Evolutionary conservation across 1,140 invertebrate species (phyloP).

Genomic region (Procambarus virginalis): DNA sequence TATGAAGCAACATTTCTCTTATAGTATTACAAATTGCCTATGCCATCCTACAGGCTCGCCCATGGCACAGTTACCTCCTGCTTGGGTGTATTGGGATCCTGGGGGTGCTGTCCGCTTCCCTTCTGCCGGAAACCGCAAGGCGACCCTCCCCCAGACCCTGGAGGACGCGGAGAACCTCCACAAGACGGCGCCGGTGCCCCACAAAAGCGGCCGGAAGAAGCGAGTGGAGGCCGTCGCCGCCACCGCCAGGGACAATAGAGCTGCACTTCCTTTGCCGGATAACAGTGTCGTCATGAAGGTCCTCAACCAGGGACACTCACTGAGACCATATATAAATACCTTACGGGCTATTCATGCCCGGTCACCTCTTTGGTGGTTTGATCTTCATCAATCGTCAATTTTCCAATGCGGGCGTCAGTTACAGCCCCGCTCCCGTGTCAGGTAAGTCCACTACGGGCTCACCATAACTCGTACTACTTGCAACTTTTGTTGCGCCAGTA

Average conservation of each 20-base stretch:
- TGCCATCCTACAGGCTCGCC: neutral
- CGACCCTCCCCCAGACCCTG: constrained; percentile 46
- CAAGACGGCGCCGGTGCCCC: neutral
- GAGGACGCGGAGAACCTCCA: constrained; percentile 32
- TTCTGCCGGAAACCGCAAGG: constrained; percentile 36
- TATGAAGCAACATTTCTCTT: too few species aligned
- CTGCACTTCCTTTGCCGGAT: neutral
- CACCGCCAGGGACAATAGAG: neutral
- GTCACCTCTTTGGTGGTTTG: too few species aligned
- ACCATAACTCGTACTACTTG: too few species aligned
- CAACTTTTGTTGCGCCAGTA: too few species aligned
- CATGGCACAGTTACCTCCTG: constrained; percentile 27
- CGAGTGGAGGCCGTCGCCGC: neutral
- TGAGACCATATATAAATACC: neutral
- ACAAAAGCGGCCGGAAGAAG: neutral
- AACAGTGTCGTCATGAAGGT: neutral
- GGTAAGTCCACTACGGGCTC: too few species aligned
- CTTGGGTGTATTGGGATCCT: neutral
- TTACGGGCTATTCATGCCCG: too few species aligned
- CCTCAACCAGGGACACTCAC: neutral
- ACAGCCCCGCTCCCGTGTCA: too few species aligned
- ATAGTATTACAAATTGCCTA: too few species aligned
- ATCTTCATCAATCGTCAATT: too few species aligned
- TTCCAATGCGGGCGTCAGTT: too few species aligned
- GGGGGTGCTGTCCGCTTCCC: constrained; percentile 15